Evolutionary conservation across 2,113 vertebrate genomes (phyloP).

Genomic region (Pandion haliaetus): DNA sequence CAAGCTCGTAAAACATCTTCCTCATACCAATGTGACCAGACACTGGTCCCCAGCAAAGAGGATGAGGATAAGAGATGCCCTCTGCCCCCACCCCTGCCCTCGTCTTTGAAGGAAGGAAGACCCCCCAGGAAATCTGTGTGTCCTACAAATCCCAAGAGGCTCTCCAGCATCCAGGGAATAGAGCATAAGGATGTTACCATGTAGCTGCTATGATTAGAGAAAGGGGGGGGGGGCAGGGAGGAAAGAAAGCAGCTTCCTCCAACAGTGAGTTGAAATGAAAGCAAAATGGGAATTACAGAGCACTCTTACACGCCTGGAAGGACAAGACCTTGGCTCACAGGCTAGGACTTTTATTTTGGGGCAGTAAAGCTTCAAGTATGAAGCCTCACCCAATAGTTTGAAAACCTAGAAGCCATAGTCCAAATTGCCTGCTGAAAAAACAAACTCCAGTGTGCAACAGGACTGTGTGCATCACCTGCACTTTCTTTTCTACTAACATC

Average conservation of each 20-base stretch:
- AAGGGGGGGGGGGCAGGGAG: accelerated
- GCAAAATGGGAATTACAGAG: neutral
- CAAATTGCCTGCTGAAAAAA: neutral
- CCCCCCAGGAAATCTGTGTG: neutral
- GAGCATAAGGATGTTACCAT: neutral
- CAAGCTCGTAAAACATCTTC: neutral
- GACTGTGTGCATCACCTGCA: accelerated
- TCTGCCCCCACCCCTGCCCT: neutral
- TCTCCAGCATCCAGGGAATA: neutral
- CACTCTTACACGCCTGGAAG: neutral
- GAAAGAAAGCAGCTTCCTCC: neutral
- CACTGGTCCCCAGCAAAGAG: neutral
- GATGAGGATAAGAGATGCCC: neutral
- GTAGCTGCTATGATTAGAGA: neutral
- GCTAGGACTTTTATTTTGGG: neutral
- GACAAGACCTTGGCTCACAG: neutral
- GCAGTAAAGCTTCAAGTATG: neutral
- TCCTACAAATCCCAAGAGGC: neutral
- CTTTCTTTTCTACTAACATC: neutral
- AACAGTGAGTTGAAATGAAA: neutral
- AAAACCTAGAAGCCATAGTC: neutral
- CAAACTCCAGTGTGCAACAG: neutral
- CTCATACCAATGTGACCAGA: accelerated
- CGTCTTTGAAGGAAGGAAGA: neutral
- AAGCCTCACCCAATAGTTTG: neutral